These are phyloP conservation scores for Zeuzera pyrina DNA, from an alignment of 2,888 invertebrate genomes.

Conservation along the genomic window DNA sequence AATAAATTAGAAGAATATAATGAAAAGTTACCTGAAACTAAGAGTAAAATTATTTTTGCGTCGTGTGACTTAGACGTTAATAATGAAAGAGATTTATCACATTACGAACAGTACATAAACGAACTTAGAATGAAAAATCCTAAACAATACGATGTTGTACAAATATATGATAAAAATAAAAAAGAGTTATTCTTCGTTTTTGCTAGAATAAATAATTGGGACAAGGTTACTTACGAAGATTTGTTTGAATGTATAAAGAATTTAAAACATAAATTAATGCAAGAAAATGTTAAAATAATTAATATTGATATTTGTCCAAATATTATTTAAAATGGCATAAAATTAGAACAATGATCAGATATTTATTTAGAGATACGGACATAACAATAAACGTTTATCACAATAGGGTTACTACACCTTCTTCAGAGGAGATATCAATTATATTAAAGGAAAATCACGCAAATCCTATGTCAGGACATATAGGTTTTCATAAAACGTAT, in stretches of 20 bases:
- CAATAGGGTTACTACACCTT: neutral
- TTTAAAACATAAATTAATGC: too few species aligned
- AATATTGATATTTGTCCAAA: too few species aligned
- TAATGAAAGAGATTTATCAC: neutral
- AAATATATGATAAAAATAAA: neutral
- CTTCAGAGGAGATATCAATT: neutral
- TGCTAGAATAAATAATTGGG: too few species aligned
- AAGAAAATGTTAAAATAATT: too few species aligned
- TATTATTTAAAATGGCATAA: conserved; percentile 5
- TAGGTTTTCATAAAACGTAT: conserved; percentile 6
- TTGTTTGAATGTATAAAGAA: too few species aligned
- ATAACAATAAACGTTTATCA: conserved; percentile 3
- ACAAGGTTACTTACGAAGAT: too few species aligned
- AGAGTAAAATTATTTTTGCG: neutral
- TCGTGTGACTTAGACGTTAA: neutral
- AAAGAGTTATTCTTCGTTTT: neutral
- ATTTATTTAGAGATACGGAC: conserved; percentile 4
- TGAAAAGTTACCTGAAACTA: neutral
- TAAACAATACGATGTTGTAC: neutral
- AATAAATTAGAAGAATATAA: neutral
- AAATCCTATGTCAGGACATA: conserved; percentile 6
- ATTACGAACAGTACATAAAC: neutral
- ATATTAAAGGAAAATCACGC: conserved; percentile 9
- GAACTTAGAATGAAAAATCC: neutral
- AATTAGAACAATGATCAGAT: conserved; percentile 5